A percentile compares a stretch with the other conserved stretches of the same genome.
Evolutionary conservation across 1,140 invertebrate species (phyloP).

Genomic region (Ptiloglossa arizonensis): DNA sequence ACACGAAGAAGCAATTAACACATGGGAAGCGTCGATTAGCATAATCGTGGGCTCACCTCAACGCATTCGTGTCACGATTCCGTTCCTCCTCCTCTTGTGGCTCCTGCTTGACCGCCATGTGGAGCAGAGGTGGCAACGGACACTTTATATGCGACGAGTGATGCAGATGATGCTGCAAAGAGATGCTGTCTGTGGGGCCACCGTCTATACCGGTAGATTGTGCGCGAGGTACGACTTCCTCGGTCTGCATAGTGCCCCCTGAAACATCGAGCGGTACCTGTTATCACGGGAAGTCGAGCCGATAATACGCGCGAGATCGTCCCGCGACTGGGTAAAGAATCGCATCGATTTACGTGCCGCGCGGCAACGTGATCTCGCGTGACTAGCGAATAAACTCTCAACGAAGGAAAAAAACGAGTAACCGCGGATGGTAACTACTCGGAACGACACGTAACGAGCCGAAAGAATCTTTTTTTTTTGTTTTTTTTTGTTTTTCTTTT

Average conservation of each 20-base stretch:
- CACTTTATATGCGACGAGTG: constrained; percentile 71
- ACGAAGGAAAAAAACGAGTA: too few relatives aligned
- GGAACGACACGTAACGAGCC: too few relatives aligned
- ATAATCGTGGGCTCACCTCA: constrained; percentile 63
- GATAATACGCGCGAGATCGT: too few relatives aligned
- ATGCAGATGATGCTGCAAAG: constrained; percentile 72
- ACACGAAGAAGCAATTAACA: not conserved
- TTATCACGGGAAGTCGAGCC: not conserved
- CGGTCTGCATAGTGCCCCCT: constrained; percentile 83
- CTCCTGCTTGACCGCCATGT: constrained; percentile 81
- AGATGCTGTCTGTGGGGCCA: constrained; percentile 69
- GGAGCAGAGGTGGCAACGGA: constrained; percentile 69
- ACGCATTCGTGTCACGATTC: constrained; percentile 61
- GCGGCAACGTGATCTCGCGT: too few relatives aligned
- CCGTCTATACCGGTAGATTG: constrained; percentile 76
- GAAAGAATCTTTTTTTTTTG: too few relatives aligned
- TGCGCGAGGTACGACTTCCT: constrained; percentile 79
- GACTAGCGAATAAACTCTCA: too few relatives aligned
- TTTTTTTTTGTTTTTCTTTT: too few relatives aligned
- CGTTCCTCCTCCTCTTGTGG: constrained; percentile 78
- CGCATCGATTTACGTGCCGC: too few relatives aligned
- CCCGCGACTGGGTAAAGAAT: too few relatives aligned
- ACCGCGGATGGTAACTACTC: too few relatives aligned
- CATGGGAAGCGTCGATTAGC: not conserved
- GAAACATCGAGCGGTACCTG: constrained; percentile 8